Percentiles rank a stretch among this genome's conserved stretches.
Conservation (phyloP, 2,113 vertebrate species). For the Labeo rohita region DNA sequence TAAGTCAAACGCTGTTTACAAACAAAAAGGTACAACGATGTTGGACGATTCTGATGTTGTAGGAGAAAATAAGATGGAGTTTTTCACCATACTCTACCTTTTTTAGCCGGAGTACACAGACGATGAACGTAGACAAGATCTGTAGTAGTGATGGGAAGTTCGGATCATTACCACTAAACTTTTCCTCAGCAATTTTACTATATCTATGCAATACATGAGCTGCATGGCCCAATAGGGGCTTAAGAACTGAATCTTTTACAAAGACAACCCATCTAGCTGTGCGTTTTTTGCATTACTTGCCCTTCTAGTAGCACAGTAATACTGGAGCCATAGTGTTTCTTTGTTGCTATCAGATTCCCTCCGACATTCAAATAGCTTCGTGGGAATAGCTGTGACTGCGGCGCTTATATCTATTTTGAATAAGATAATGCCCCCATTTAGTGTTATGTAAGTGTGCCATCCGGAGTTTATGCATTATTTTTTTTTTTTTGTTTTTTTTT, state of each 20-base stretch:
- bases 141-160: too few relatives aligned
- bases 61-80: too few relatives aligned
- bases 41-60: too few relatives aligned
- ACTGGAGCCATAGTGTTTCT: neutral
- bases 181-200: neutral
- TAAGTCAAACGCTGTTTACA: too few relatives aligned
- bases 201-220: neutral
- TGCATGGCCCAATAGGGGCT: neutral
- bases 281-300: neutral
- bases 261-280: neutral
- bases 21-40: too few relatives aligned
- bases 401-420: neutral
- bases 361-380: neutral
- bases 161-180: neutral
- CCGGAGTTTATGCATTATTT: neutral
- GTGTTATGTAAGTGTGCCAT: slow-evolving; percentile 23
- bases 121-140: too few relatives aligned
- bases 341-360: neutral
- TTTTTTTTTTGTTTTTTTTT: neutral
- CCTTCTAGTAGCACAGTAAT: neutral
- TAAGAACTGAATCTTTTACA: slow-evolving; percentile 7
- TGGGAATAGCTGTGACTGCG: neutral
- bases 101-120: too few relatives aligned
- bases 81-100: too few relatives aligned
- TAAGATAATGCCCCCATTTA: slow-evolving; percentile 21